These are phyloP conservation scores for Hyppa rectilinea DNA, from an alignment of 2,888 invertebrate genomes.

Conservation along the genomic window DNA sequence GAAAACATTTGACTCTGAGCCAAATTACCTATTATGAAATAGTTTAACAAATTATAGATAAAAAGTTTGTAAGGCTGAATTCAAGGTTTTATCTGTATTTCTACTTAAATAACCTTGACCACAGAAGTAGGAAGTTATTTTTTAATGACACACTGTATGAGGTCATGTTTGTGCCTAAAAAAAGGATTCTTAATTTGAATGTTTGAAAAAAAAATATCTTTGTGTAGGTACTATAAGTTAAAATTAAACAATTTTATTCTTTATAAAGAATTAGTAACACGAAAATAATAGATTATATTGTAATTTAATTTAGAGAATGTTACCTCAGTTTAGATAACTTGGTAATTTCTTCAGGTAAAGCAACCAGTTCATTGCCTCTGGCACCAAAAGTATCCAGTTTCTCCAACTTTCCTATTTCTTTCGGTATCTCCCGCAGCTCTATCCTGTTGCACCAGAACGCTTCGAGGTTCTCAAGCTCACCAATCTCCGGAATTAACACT, in stretches of 20 bases:
- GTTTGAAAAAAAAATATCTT: not conserved
- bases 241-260: not conserved
- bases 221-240: not conserved
- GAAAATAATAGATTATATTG: not conserved
- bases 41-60: constrained; percentile 15
- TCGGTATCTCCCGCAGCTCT: constrained; percentile 90
- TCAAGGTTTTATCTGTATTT: constrained; percentile 43
- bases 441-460: constrained; percentile 93
- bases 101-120: constrained; percentile 42
- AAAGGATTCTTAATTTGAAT: not conserved
- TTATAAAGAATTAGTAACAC: not conserved
- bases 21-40: not conserved
- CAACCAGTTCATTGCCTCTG: constrained; percentile 91
- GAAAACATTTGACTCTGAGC: constrained; percentile 26
- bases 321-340: constrained; percentile 90
- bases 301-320: not conserved
- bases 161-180: constrained; percentile 3
- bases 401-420: constrained; percentile 91
- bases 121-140: not conserved
- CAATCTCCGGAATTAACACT: constrained; percentile 91
- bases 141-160: constrained; percentile 12
- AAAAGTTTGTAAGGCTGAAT: constrained; percentile 51
- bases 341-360: constrained; percentile 91
- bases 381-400: constrained; percentile 92
- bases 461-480: constrained; percentile 91